Percentiles rank a stretch among this genome's conserved stretches.
Evolutionary conservation across 2,113 vertebrate genomes (phyloP).

Genomic region (Corapipo altera): DNA sequence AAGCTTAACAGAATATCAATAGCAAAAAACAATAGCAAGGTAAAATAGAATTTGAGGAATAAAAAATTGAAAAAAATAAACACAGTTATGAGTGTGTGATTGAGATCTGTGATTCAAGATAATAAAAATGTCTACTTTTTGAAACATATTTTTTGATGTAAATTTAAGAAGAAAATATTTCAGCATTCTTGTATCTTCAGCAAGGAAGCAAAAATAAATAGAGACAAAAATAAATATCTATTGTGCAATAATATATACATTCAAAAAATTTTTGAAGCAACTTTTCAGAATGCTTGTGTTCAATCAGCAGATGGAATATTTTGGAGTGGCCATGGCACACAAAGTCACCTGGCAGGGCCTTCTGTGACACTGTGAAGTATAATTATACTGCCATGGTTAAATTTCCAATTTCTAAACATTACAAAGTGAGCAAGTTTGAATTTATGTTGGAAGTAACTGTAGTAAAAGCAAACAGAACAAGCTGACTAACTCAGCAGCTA

Average conservation of each 20-base stretch:
- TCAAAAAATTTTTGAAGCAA: background rate
- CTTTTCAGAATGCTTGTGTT: background rate
- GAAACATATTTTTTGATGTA: background rate
- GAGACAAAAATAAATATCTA: slow-evolving; percentile 9
- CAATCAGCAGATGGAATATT: background rate
- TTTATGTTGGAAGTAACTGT: background rate
- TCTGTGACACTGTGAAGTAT: background rate
- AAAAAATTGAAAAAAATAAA: background rate
- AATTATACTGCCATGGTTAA: background rate
- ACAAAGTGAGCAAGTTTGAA: background rate
- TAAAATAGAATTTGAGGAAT: background rate
- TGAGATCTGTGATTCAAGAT: background rate
- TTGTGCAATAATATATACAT: background rate
- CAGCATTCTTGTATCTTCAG: background rate
- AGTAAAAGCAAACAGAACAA: background rate
- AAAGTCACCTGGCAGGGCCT: background rate
- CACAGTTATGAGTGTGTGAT: background rate
- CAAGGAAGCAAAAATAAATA: background rate
- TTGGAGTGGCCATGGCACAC: background rate
- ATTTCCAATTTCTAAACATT: background rate
- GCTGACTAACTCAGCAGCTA: background rate
- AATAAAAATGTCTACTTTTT: background rate
- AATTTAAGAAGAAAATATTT: background rate
- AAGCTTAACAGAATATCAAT: background rate
- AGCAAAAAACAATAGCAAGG: background rate